A percentile compares a stretch with the other conserved stretches of the same genome.
Conservation (phyloP, 2,113 vertebrate species). For the Oceanodroma tethys region DNA sequence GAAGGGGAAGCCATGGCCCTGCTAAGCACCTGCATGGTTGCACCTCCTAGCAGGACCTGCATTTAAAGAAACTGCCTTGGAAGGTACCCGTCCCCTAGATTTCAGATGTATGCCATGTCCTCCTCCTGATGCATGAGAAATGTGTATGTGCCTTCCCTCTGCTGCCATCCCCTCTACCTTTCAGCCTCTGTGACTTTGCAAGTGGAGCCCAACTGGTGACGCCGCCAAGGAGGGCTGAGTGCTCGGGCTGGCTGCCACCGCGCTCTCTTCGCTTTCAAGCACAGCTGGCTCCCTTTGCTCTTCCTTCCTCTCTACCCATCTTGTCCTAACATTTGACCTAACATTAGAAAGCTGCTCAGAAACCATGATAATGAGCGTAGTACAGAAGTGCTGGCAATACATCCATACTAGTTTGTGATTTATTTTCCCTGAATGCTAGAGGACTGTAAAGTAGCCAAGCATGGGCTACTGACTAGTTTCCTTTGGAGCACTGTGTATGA, state of each 20-base stretch:
- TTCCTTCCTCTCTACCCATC: background rate
- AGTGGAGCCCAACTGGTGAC: background rate
- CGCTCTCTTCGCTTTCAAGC: background rate
- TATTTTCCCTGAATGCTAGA: background rate
- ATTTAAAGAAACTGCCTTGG: background rate
- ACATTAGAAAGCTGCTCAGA: background rate
- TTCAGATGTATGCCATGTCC: background rate
- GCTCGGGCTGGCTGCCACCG: background rate
- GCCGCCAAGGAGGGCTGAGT: background rate
- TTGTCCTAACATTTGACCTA: background rate
- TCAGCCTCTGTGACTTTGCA: background rate
- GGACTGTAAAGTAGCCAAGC: background rate
- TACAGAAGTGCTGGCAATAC: background rate
- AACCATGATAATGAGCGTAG: background rate
- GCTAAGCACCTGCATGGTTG: background rate
- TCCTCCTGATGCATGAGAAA: background rate
- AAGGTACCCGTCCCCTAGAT: background rate
- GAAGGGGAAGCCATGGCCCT: background rate
- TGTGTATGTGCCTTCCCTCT: background rate
- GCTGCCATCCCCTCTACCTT: background rate
- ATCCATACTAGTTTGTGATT: background rate
- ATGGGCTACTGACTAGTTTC: background rate
- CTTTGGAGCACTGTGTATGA: background rate
- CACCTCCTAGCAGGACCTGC: background rate
- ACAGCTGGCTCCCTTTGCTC: background rate